Evolutionary conservation across 2,888 invertebrate genomes (phyloP).

Genomic region (Acleris emargana): DNA sequence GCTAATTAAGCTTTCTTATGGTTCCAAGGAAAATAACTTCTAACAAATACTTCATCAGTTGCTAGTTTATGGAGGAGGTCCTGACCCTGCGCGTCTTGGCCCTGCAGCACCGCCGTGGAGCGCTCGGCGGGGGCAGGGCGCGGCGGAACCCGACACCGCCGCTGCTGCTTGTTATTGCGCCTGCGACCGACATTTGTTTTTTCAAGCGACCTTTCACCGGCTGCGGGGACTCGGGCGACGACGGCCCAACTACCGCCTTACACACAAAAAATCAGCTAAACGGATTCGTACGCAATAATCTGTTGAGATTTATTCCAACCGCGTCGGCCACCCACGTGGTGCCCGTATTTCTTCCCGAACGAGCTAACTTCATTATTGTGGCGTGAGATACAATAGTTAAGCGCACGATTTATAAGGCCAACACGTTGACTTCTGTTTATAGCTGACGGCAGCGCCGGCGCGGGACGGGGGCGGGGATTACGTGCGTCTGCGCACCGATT

Average conservation of each 20-base stretch:
- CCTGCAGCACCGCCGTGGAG: constrained; percentile 7
- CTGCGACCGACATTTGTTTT: constrained; percentile 64
- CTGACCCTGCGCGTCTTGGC: not conserved
- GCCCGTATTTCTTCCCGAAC: constrained; percentile 80
- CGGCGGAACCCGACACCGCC: constrained; percentile 49
- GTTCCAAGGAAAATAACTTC: too few species aligned
- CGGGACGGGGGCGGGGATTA: constrained; percentile 77
- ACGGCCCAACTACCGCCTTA: constrained; percentile 61
- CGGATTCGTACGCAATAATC: constrained; percentile 75
- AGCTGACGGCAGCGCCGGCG: constrained; percentile 68
- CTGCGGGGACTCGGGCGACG: constrained; percentile 62
- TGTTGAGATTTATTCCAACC: constrained; percentile 73
- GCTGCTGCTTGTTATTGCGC: constrained; percentile 42
- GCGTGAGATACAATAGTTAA: constrained; percentile 83
- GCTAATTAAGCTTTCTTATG: constrained; percentile 1
- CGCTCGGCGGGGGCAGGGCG: constrained; percentile 14
- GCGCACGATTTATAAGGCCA: constrained; percentile 83
- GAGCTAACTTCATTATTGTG: constrained; percentile 84
- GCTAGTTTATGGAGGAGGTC: not conserved
- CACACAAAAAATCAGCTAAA: constrained; percentile 73
- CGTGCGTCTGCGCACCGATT: constrained; percentile 79
- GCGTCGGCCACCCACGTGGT: constrained; percentile 80
- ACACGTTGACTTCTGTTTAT: constrained; percentile 84
- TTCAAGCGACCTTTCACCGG: constrained; percentile 72
- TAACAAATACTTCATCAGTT: too few species aligned